phyloP scores from a whole-genome alignment of 2,888 invertebrate genomes.

The Perizoma affinitatum region DNA sequence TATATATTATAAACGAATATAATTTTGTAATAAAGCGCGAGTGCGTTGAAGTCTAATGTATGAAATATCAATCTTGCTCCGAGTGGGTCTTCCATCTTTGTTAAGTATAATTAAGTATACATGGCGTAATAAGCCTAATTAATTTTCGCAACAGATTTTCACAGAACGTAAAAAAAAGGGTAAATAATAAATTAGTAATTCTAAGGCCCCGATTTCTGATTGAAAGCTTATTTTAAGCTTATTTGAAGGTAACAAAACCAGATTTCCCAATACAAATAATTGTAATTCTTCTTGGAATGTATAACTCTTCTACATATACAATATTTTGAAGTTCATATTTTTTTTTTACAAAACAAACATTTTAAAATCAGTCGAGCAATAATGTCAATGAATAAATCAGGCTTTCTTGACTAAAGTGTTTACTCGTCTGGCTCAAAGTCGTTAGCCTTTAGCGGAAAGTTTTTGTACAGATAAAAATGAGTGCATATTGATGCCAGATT shows the following conservation, averaged over 20 bases:
- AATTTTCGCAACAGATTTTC: too few species aligned
- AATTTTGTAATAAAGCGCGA: background rate
- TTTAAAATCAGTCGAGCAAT: conserved; percentile 3
- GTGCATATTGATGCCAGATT: background rate
- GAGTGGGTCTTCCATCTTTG: background rate
- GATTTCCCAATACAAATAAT: too few species aligned
- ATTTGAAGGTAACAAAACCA: too few species aligned
- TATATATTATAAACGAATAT: background rate
- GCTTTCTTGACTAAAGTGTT: conserved; percentile 33
- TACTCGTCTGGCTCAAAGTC: conserved; percentile 46
- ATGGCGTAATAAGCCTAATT: too few species aligned
- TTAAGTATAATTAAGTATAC: background rate
- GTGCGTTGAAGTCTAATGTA: conserved; percentile 35
- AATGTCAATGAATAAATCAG: conserved; percentile 33
- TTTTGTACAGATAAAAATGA: conserved; percentile 27
- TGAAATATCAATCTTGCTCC: background rate
- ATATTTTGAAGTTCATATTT: too few species aligned
- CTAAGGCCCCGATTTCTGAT: too few species aligned
- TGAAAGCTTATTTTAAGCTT: too few species aligned
- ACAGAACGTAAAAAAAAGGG: too few species aligned
- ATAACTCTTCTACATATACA: too few species aligned
- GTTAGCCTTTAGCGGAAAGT: conserved; percentile 53
- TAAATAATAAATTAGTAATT: too few species aligned
- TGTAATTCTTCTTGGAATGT: too few species aligned
- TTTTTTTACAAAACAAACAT: conserved; percentile 3